These are phyloP conservation scores for Dinoponera quadriceps DNA, from an alignment of 1,140 invertebrate genomes.

Conservation along the genomic window DNA sequence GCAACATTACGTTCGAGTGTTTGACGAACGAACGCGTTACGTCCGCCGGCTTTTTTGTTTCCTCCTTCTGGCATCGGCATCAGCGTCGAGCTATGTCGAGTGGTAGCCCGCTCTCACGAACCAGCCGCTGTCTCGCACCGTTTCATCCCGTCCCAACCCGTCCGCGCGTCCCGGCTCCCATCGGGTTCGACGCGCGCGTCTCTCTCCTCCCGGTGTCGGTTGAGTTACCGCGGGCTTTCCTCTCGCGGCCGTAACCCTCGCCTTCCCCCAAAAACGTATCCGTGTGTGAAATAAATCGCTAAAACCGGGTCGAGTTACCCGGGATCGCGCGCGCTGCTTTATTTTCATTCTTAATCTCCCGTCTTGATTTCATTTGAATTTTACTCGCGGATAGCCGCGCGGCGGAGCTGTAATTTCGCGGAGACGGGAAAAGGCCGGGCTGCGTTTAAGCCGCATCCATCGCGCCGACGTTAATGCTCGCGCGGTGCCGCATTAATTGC, in stretches of 20 bases:
- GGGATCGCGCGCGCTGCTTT: neutral
- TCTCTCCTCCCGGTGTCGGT: neutral
- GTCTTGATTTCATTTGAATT: neutral
- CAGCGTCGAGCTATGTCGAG: constrained; percentile 81
- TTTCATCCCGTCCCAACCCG: constrained; percentile 25
- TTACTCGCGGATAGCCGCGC: neutral
- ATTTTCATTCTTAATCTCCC: neutral
- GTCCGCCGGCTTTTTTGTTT: constrained; percentile 75
- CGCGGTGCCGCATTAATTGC: neutral
- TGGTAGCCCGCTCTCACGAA: constrained; percentile 76
- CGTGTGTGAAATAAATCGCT: neutral
- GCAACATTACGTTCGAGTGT: constrained; percentile 80
- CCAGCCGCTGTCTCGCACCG: constrained; percentile 63
- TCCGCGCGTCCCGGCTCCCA: neutral
- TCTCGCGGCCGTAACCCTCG: neutral
- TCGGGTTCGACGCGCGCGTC: constrained; percentile 5
- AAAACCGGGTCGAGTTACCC: neutral
- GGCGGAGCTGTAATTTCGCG: neutral
- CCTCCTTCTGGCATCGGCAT: constrained; percentile 78
- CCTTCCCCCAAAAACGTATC: neutral
- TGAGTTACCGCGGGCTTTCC: neutral
- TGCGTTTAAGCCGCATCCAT: neutral
- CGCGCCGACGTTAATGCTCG: too few relatives aligned
- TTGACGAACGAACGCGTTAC: constrained; percentile 78
- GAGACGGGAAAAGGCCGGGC: neutral